Base-by-base conservation (phyloP, 2,888 invertebrate species). In the Nomada hirtipes region DNA sequence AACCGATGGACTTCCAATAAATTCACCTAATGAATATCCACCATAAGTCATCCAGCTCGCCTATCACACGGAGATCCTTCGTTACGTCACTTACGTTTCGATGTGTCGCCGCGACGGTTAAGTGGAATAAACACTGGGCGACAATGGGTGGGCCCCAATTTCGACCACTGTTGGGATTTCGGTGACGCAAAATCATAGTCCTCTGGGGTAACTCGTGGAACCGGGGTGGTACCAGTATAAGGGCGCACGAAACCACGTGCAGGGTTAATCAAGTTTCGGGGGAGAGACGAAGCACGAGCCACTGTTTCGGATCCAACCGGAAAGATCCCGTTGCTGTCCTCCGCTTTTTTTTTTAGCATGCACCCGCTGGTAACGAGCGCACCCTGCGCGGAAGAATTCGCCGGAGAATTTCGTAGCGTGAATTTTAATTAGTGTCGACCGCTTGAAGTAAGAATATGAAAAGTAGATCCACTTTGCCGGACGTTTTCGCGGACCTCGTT, bases 1-100 rank as follows among this genome's bases (percentile, higher is more conserved):
- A 61, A 78, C 68, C 83, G 84, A 87, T 87, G 80, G 77, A 82
- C 75, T 85, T 75, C 70, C 87, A 80, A 87, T 87, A 86, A 87
- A 87, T 87, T 76, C 71, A 50, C 76, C 47, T 82, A 82, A 83
- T 79, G 83, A 87, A 87, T 85, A 85, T 86, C 82, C 84, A 75
- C 78, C 71, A 83, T 85, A 85, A 85, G 85, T 87, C 87, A 87
- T 79, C 64, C 64, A 3, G 13, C 13, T 59, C 44, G 50, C 59
- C 61, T 63, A 57, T 64, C 55, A 26, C 80, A 72, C 50, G 71
- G 79, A 70, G 82, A 77, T 86, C 79, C 70, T 78, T 86, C 47
- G 82, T 84, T 84, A 76, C 72, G 13, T 59, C 26, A 55, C 26
- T 65, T 55, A 64, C 69, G 55, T 59, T 74, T 36, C 44, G 47